A percentile compares a stretch with the other conserved stretches of the same genome.
These are phyloP conservation scores for Epinephelus malabaricus DNA, from an alignment of 2,797 vertebrate species.

Conservation along the genomic window DNA sequence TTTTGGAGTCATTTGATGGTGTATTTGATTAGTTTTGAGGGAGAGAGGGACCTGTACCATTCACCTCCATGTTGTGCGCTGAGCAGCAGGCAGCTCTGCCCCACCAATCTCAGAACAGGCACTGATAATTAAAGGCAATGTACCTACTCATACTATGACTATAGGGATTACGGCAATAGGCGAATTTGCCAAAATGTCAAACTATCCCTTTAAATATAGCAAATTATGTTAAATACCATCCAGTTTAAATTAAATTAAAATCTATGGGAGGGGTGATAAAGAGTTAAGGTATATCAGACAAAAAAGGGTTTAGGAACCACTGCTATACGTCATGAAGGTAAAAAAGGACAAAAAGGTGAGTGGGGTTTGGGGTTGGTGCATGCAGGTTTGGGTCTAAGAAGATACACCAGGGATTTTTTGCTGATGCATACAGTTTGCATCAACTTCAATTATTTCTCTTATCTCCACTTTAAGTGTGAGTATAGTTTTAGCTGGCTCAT, in stretches of 20 bases:
- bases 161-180: too few relatives aligned
- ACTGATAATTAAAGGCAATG: too few relatives aligned
- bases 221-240: background rate
- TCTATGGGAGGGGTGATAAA: background rate
- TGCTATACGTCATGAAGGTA: background rate
- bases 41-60: too few relatives aligned
- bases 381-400: conserved; percentile 8
- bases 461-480: conserved; percentile 18
- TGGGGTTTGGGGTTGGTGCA: background rate
- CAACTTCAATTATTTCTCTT: conserved; percentile 18
- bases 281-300: background rate
- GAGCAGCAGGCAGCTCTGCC: too few relatives aligned
- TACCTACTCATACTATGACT: too few relatives aligned
- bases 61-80: too few relatives aligned
- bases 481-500: conserved; percentile 37
- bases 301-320: background rate
- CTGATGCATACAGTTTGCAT: conserved; percentile 20
- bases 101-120: too few relatives aligned
- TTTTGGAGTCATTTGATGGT: too few relatives aligned
- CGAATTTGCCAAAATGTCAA: too few relatives aligned
- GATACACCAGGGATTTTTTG: conserved; percentile 7
- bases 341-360: background rate
- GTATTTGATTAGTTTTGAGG: too few relatives aligned
- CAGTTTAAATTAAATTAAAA: background rate
- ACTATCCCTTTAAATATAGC: background rate